Conservation (phyloP, 30 jellyfish, hydroid and myxozoan species). For the Aurelia sp. region DNA sequence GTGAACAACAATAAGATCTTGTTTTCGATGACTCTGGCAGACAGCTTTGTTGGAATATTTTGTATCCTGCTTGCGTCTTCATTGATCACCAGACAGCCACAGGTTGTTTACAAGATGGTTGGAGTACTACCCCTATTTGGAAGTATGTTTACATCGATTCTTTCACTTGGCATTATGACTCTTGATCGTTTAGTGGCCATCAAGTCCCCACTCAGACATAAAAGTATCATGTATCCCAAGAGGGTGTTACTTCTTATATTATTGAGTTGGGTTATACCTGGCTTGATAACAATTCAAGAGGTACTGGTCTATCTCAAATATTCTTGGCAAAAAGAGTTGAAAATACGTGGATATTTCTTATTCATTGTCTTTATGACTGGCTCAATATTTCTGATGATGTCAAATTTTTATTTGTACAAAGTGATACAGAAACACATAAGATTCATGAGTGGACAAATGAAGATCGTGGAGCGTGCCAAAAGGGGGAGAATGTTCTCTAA, state of each 20-base stretch:
- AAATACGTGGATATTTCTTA: slow-evolving; percentile 46
- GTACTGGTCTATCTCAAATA: slow-evolving; percentile 1
- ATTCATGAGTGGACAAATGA: neutral
- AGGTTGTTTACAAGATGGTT: slow-evolving; percentile 15
- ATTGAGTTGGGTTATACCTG: slow-evolving; percentile 40
- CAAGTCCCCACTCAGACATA: slow-evolving; percentile 51
- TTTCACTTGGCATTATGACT: slow-evolving; percentile 39
- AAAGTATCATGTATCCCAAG: neutral
- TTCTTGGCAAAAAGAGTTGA: slow-evolving; percentile 36
- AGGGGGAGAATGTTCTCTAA: neutral
- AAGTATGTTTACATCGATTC: slow-evolving; percentile 55
- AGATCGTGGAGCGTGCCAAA: neutral
- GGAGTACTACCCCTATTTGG: slow-evolving; percentile 60
- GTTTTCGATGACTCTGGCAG: slow-evolving; percentile 69
- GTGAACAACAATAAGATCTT: slow-evolving; percentile 57
- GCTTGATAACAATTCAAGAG: slow-evolving; percentile 24
- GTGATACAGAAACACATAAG: slow-evolving; percentile 11
- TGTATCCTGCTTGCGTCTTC: slow-evolving; percentile 33
- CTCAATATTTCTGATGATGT: slow-evolving; percentile 14
- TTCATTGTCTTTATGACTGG: slow-evolving; percentile 35
- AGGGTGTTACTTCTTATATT: slow-evolving; percentile 8
- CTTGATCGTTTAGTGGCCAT: slow-evolving; percentile 53
- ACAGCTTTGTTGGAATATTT: slow-evolving; percentile 49
- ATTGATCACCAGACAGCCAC: slow-evolving; percentile 20
- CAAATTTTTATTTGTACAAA: slow-evolving; percentile 23